Base-by-base conservation (phyloP, 1,140 invertebrate genomes). In the Ostrea denselamellosa region DNA sequence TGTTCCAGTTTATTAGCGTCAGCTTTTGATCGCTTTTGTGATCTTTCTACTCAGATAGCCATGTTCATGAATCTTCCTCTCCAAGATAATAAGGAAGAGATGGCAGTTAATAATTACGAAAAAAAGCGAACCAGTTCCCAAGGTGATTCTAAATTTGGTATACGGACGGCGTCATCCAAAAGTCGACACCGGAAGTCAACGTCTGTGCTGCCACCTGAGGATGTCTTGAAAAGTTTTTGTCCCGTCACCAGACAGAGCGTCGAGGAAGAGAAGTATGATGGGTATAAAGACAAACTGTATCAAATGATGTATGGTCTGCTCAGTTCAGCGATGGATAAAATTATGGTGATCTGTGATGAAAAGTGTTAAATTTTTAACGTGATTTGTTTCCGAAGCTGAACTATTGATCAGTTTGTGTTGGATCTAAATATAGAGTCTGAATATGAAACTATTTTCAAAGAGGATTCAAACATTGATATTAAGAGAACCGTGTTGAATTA, bases 1-100 rank as follows among this genome's bases (percentile, higher is more conserved):
- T 77, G 68, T 25, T 34, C 8, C 68, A 34, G 25, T 34, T 14
- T 77, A 10, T 34, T 77, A 12, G 68, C 68, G 9, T 77, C 68
- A 34, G 28, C 28, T 28, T 77, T 77, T 77, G 68, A 77, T 77
- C 68, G 68, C 10, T 77, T 77, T 25, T 12, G 68, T 34, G 68
- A 77, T 77, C 68, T 22, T 34, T 77, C 68, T 14, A 14, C 68
- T 28, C 22, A 34, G 12, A 28, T 77, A 25, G 68, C 68, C 68
- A 34, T 25, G 7, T 77, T 34, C 28, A 8, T 77, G 10, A 77
- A 77, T 14, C 68, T 77, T 34, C 68, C 68, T 4, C 25, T 77
- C 25, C 22, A 25, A 22, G 12, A 22, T 77, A 12, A 34, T 10
- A 12, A 17, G 28, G 56, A 62, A 62, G 68, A 77, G 12, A 22